Conservation (phyloP, 2,797 vertebrate species). For the Aulostomus chinensis region DNA sequence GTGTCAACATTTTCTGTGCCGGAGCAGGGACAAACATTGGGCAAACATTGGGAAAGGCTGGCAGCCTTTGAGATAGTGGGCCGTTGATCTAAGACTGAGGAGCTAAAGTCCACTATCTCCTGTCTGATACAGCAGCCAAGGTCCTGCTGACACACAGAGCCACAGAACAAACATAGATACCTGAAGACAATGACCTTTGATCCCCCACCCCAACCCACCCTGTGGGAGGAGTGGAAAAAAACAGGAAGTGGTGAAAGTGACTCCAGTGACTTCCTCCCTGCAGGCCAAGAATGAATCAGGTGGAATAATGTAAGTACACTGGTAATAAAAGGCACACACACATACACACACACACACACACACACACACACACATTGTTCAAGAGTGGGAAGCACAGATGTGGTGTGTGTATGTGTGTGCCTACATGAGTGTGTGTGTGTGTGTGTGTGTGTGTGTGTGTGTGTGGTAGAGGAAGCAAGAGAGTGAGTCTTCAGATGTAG, state of each 20-base stretch:
- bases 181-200: slow-evolving; percentile 81
- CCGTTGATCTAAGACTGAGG: slow-evolving; percentile 80
- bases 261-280: slow-evolving; percentile 63
- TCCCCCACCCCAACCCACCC: too few species aligned
- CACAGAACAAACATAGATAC: slow-evolving; percentile 76
- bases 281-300: slow-evolving; percentile 81
- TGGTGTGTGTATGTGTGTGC: slow-evolving; percentile 80
- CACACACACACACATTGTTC: slow-evolving; percentile 32
- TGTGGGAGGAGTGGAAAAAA: slow-evolving; percentile 42
- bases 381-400: slow-evolving; percentile 85
- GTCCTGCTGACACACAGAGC: slow-evolving; percentile 72
- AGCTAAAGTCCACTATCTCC: slow-evolving; percentile 75
- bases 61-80: slow-evolving; percentile 79
- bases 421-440: background rate
- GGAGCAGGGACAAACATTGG: slow-evolving; percentile 75
- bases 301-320: slow-evolving; percentile 84
- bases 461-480: slow-evolving; percentile 53
- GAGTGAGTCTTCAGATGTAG: slow-evolving; percentile 96
- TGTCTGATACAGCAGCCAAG: slow-evolving; percentile 72
- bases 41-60: slow-evolving; percentile 80
- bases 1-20: slow-evolving; percentile 80
- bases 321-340: slow-evolving; percentile 59
- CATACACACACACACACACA: slow-evolving; percentile 10
- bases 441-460: slow-evolving; percentile 34
- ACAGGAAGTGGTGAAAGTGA: slow-evolving; percentile 76